These are phyloP conservation scores for Dicranocentrus wangi DNA, from an alignment of 2,888 invertebrate species.

Conservation along the genomic window DNA sequence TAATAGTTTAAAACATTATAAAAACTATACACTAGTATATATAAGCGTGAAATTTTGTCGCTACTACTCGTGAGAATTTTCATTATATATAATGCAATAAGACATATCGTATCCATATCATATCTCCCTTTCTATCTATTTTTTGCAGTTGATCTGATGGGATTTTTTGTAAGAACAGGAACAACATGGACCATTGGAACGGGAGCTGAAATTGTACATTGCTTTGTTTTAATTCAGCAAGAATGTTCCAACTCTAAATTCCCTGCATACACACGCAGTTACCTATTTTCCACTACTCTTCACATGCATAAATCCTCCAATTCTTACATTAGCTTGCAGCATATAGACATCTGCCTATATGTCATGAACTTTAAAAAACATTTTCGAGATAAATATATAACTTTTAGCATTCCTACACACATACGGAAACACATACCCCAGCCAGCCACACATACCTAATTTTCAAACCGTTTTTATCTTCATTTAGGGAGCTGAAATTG, in stretches of 20 bases:
- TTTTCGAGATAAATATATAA: neutral
- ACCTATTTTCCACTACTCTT: slow-evolving; percentile 16
- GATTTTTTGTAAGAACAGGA: neutral
- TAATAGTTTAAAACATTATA: too few species aligned
- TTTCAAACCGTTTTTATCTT: slow-evolving; percentile 32
- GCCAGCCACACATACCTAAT: neutral
- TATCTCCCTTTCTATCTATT: too few species aligned
- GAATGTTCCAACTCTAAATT: slow-evolving; percentile 22
- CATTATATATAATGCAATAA: too few species aligned
- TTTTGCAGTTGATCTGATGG: too few species aligned
- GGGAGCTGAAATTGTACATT: neutral
- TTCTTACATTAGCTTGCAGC: neutral
- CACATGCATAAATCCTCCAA: slow-evolving; percentile 25
- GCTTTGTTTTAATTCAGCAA: slow-evolving; percentile 4
- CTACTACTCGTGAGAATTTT: too few species aligned
- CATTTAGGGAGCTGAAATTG: slow-evolving; percentile 9
- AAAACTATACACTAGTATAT: too few species aligned
- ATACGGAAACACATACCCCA: neutral
- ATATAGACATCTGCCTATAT: neutral
- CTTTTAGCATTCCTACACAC: neutral
- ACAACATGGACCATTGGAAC: neutral
- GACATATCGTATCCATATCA: too few species aligned
- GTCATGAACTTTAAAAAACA: neutral
- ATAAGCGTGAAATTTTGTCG: too few species aligned
- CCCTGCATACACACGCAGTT: slow-evolving; percentile 7